These are phyloP conservation scores for Cephus cinctus DNA, from an alignment of 1,140 invertebrate genomes.

Conservation along the genomic window DNA sequence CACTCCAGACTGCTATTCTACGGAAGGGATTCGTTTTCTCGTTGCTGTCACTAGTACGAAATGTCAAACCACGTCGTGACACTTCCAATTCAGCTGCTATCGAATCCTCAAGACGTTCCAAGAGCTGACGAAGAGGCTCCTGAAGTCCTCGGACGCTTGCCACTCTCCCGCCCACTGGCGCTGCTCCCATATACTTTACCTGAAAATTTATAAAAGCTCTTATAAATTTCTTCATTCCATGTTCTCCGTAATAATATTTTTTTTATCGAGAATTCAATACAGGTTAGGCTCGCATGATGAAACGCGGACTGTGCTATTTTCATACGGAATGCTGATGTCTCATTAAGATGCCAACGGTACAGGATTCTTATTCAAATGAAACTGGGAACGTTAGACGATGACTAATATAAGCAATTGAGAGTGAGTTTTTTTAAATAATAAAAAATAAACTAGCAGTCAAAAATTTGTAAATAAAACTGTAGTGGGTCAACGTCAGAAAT, in stretches of 20 bases:
- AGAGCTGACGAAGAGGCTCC: constrained; percentile 73
- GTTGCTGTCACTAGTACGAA: constrained; percentile 36
- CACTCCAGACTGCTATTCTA: constrained; percentile 87
- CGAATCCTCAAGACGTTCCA: constrained; percentile 40
- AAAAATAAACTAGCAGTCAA: no score
- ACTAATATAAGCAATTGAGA: no score
- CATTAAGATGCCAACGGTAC: no score
- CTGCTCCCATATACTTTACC: constrained; percentile 81
- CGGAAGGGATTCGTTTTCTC: constrained; percentile 69
- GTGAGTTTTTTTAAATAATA: no score
- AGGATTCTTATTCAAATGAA: no score
- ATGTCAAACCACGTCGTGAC: constrained; percentile 45
- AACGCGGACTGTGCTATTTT: no score
- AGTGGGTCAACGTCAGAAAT: no score
- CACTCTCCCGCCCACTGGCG: constrained; percentile 74
- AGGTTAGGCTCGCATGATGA: no score
- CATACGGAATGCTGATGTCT: no score
- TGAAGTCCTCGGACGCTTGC: constrained; percentile 81
- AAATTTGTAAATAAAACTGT: no score
- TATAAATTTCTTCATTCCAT: constrained; percentile 2
- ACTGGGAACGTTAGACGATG: no score
- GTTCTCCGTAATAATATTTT: constrained; percentile 2
- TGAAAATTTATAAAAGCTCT: constrained; percentile 50
- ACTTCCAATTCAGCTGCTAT: constrained; percentile 48
- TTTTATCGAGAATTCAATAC: no score